Base-by-base conservation (phyloP, 2,113 vertebrate genomes). In the Chaetodon trifascialis region DNA sequence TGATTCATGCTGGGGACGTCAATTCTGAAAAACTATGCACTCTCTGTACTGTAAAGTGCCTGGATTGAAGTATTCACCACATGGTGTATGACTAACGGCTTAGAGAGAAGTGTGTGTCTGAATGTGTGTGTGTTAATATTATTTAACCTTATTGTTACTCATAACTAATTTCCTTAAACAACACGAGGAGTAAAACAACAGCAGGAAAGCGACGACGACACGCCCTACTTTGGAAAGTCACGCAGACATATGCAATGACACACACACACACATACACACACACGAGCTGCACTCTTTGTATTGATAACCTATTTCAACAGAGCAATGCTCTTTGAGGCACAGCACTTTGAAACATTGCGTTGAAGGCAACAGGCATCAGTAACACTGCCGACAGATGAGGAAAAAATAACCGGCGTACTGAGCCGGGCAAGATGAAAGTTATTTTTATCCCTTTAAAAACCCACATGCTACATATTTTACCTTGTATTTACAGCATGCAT, bases 201-300 rank as follows among this genome's bases (percentile, higher is more conserved):
- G 91, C 93, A 94, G 93, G 93, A 94, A 94, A 91, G 87, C 83
- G 79, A 76, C 76, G 74, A 47, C 38, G 89, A 83, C 84, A 92
- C 93, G 2, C 93, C 92, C 89, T 82, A 14, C 75, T 72, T 72
- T 55, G 65, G 68, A 88, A 86, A 90, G 85, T 86, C 86, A 90
- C 63, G 21, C 79, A 87, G 49, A 60, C 56, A 66, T n/a, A 83
- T 36, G 52, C 74, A 59, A 77, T 65, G 80, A 62, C 73, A 64
- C 76, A 69, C 56, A 42, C 56, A 84, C 60, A 77, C 36, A 52
- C 80, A n/a, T n/a, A n/a, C n/a, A n/a, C n/a, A 84, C 60, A 77
- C 30, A 52, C 80, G 47, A 82, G 73, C 81, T 38, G 52, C 40
- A 58, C 73, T 91, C 83, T 90, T 89, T 90, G 70, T 79, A 89